Conservation (phyloP, 2,888 invertebrate genomes). For the Empis stercorea region DNA sequence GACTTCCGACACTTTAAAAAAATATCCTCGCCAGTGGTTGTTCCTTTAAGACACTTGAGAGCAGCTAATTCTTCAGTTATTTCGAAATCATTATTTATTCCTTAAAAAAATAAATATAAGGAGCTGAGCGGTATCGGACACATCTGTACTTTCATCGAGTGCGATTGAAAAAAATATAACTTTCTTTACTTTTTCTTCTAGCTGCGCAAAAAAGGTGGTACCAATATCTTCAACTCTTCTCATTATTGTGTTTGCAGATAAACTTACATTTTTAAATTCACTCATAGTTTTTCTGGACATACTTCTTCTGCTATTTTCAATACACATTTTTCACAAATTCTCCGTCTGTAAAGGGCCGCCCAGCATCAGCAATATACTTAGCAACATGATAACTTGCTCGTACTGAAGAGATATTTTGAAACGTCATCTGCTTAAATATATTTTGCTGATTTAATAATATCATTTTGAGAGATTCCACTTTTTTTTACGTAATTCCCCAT, state of each 20-base stretch:
- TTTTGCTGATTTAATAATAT: not conserved
- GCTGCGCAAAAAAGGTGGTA: not conserved
- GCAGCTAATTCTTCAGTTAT: not conserved
- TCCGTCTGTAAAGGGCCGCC: not conserved
- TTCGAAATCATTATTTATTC: not conserved
- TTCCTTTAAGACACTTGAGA: not conserved
- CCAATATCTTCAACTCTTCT: not conserved
- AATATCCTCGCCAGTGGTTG: not conserved
- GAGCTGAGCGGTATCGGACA: not conserved
- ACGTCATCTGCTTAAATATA: not conserved
- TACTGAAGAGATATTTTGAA: not conserved
- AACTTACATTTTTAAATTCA: not conserved
- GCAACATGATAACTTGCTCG: not conserved
- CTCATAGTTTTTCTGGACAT: not conserved
- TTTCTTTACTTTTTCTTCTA: not conserved
- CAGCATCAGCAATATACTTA: not conserved
- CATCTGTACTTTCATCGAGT: not conserved
- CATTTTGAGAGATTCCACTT: not conserved
- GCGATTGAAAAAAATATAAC: not conserved
- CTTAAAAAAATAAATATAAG: not conserved
- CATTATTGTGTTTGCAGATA: not conserved
- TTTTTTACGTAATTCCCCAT: too few species aligned
- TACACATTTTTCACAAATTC: not conserved
- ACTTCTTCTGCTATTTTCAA: not conserved
- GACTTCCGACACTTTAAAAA: not conserved